Base-by-base conservation (phyloP, 2,888 invertebrate species). In the Pandemis corylana region DNA sequence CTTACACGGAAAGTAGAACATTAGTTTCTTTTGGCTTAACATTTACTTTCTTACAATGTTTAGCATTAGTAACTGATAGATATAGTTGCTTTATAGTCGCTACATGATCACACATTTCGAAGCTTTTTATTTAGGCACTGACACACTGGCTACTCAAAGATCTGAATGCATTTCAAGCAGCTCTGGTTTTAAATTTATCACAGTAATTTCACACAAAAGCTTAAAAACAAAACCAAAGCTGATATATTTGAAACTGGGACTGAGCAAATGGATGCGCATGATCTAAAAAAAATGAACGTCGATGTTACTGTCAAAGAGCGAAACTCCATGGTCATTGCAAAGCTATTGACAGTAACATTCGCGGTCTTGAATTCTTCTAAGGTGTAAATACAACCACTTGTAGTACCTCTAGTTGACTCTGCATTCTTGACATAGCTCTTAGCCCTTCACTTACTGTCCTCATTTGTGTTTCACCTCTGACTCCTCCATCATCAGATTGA, bases 81-180 rank as follows among this genome's bases (percentile, higher is more conserved):
- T 77, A 79, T 85, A 87, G 84, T 83, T 83, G 89, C 89, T 90
- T 89, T 72, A 81, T 91, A 91, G 89, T 80, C 84, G 89, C 90
- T 84, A 89, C 86, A 89, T 88, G 87, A 86, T 91, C 90, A 92
- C 92, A 92, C 91, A 90, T 90, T 86, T 89, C 90, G 89, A 87
- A 83, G 87, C 88, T 88, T 89, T 79, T 79, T 78, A 75, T 53
- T 64, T 77, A 80, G 82, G 82, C 85, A 84, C 85, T 82, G 80
- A 80, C 78, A 73, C 68, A 36, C 66, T 61, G 28, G 68, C n/a
- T 61, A 62, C 36, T 46, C 61, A 65, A 42, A 64, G 20, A 28
- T 65, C 12, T 20, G 41, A 46, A 65, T 49, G 49, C 49, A 42
- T 65, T 69, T 10, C 12, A n/a, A n/a, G n/a, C 61, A 46, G 49